Base-by-base conservation (phyloP, 2,888 invertebrate genomes). In the Noctua janthe region DNA sequence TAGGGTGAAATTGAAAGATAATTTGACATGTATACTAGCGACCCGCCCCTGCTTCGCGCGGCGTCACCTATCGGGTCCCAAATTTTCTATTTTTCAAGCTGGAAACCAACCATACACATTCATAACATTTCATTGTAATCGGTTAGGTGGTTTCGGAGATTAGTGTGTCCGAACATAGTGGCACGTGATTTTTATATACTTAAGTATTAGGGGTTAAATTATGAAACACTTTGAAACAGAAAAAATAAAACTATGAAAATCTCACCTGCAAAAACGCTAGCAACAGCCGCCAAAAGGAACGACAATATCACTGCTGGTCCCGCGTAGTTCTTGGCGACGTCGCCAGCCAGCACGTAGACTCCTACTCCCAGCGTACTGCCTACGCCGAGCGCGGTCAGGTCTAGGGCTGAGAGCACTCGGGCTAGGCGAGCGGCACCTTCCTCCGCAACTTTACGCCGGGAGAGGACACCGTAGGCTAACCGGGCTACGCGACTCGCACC, bases 321-420 rank as follows among this genome's bases (percentile, higher is more conserved):
- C 0, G 99, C 98, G 75, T 97, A 97, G 82, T 97, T 97, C 94
- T 98, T 98, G 10, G 99, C 98, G 2, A 99, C 99, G 84, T 98
- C 98, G 0, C 99, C 99, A 47, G 98, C 99, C 76, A 99, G 94
- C 43, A 99, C 99, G 92, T 99, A 99, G 66, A 99, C 98, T 0
- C 99, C 99, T 6, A 99, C 98, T 0, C 99, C 99, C 23, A 99
- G 97, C 0, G 98, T 98, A 84, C 98, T 98, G 64, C 98, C 98
- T 47, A 98, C 98, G 0, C 98, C 99, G 64, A 99, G 94, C 0
- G 98, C 98, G 0, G 99, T 99, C 72, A 99, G 97, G 95, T 99
- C 99, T 20, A 99, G 95, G 0, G 98, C 98, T 0, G 98, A 98
- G 5, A 99, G 97, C 74, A 98, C 98, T 88, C 98, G 97, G 17